These are phyloP conservation scores for Oplegnathus fasciatus DNA, from an alignment of 2,113 vertebrate genomes.

Conservation along the genomic window DNA sequence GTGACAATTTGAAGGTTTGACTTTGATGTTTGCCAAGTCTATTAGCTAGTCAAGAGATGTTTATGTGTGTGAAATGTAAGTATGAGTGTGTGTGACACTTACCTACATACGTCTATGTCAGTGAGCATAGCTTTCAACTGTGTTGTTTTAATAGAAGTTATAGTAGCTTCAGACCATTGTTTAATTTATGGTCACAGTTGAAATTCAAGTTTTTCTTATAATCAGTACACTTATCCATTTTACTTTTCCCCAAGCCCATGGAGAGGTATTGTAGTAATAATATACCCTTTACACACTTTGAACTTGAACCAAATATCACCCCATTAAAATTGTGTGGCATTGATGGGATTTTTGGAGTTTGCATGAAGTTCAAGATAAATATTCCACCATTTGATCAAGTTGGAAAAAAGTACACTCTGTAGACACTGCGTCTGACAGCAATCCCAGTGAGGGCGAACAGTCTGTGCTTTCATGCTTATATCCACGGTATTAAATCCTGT, in stretches of 20 bases:
- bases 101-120: neutral
- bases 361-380: slow-evolving; percentile 44
- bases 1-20: slow-evolving; percentile 22
- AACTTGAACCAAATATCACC: slow-evolving; percentile 22
- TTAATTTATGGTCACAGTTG: neutral
- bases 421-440: slow-evolving; percentile 12
- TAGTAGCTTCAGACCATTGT: neutral
- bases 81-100: neutral
- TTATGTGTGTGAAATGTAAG: neutral
- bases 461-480: slow-evolving; percentile 42
- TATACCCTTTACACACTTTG: slow-evolving; percentile 13
- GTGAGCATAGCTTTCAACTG: neutral
- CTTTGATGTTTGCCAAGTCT: slow-evolving; percentile 32
- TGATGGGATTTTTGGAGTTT: slow-evolving; percentile 29
- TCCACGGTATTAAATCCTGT: slow-evolving; percentile 10
- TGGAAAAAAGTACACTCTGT: slow-evolving; percentile 7
- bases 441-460: slow-evolving; percentile 27
- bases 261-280: slow-evolving; percentile 12
- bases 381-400: slow-evolving; percentile 49
- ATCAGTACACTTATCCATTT: slow-evolving; percentile 7
- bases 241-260: neutral
- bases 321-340: slow-evolving; percentile 26
- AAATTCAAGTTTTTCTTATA: neutral
- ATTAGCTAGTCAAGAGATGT: neutral
- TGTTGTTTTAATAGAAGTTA: neutral